These are phyloP conservation scores for Pygoscelis adeliae DNA, from an alignment of 2,113 vertebrate species.

Conservation along the genomic window DNA sequence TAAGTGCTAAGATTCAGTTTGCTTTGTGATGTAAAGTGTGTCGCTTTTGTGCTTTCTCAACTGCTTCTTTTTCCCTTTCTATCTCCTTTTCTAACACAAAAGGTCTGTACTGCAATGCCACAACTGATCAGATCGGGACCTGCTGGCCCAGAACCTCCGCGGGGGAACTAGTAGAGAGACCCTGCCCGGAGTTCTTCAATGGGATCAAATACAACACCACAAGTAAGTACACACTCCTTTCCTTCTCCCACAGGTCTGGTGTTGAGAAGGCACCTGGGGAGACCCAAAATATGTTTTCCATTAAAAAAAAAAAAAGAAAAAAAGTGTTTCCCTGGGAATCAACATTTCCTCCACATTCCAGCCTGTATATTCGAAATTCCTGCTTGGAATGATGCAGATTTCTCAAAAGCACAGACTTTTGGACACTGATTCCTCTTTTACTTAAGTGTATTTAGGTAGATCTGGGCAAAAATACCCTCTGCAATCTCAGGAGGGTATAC, in stretches of 20 bases:
- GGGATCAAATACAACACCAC: slow-evolving; percentile 97
- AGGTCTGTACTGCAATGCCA: slow-evolving; percentile 92
- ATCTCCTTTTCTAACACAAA: background rate
- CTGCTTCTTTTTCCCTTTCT: background rate
- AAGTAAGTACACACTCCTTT: slow-evolving; percentile 79
- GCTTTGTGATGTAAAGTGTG: slow-evolving; percentile 26
- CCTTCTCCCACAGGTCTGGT: background rate
- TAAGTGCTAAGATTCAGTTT: background rate
- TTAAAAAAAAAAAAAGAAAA: background rate
- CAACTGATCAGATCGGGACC: slow-evolving; percentile 94
- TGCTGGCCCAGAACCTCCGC: slow-evolving; percentile 92
- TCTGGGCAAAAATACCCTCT: background rate
- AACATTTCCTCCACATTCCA: slow-evolving; percentile 24
- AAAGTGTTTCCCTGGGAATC: background rate
- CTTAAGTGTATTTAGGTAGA: background rate
- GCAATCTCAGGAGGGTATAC: background rate
- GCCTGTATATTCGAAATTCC: background rate
- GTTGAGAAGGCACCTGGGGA: background rate
- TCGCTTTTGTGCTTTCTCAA: background rate
- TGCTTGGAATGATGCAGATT: background rate
- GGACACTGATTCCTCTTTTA: background rate
- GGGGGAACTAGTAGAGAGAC: slow-evolving; percentile 89
- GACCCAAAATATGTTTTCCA: background rate
- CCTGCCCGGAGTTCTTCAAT: slow-evolving; percentile 95
- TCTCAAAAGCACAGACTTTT: background rate